Percentiles rank a stretch among this genome's conserved stretches.
Conservation (phyloP, 2,113 vertebrate genomes). For the Phylloscopus whistleri region DNA sequence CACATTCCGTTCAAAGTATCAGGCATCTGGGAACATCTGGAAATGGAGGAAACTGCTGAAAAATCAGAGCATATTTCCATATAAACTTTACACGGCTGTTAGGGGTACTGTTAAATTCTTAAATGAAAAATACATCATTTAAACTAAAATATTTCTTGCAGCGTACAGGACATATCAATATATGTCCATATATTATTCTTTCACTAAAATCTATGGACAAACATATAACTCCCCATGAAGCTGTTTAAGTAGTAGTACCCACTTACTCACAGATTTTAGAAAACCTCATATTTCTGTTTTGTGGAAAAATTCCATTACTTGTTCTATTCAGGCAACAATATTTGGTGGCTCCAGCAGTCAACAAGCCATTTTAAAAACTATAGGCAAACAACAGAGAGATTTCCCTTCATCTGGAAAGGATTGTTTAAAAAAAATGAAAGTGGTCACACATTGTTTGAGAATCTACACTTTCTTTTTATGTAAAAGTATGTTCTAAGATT, state of each 20-base stretch:
- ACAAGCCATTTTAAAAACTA: background rate
- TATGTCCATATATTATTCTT: background rate
- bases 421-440: background rate
- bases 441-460: background rate
- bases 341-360: background rate
- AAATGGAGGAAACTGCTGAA: background rate
- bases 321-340: background rate
- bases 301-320: background rate
- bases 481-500: background rate
- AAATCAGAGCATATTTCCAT: background rate
- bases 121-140: background rate
- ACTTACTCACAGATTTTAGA: background rate
- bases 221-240: background rate
- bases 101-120: background rate
- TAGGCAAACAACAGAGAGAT: background rate
- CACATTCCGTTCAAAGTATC: background rate
- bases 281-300: background rate
- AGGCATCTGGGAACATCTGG: background rate
- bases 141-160: background rate
- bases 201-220: background rate
- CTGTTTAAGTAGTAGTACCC: background rate
- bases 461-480: background rate
- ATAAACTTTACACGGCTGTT: background rate
- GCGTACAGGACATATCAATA: background rate
- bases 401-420: background rate